phyloP scores from a whole-genome alignment of 2,888 invertebrate genomes.

The Dysmachus trigonus region DNA sequence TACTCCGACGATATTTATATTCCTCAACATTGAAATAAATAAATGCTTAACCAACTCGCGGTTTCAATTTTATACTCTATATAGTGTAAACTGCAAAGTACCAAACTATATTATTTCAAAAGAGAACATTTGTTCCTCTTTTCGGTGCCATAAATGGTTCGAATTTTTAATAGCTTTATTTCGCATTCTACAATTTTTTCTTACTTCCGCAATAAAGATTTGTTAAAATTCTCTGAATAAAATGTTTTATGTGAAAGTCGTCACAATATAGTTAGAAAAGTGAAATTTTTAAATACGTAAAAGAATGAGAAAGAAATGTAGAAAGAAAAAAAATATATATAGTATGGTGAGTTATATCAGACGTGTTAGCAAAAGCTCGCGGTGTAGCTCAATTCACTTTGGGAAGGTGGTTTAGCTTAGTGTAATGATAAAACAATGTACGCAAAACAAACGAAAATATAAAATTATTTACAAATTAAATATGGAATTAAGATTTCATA shows the following conservation, averaged over 20 bases:
- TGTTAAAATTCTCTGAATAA: slow-evolving; percentile 28
- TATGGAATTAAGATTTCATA: neutral
- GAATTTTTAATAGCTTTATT: neutral
- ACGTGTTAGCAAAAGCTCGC: slow-evolving; percentile 47
- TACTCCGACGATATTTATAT: no score
- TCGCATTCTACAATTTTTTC: neutral
- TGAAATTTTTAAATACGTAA: neutral
- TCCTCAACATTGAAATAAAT: no score
- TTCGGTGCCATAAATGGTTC: no score
- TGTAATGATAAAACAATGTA: slow-evolving; percentile 36
- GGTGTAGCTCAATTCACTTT: slow-evolving; percentile 45
- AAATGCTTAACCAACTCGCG: no score
- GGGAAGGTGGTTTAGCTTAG: slow-evolving; percentile 27
- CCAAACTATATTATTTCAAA: no score
- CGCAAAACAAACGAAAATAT: slow-evolving; percentile 28
- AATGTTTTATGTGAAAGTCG: neutral
- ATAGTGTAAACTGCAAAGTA: no score
- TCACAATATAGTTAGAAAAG: neutral
- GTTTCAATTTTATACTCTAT: no score
- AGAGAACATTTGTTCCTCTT: no score
- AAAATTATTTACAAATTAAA: slow-evolving; percentile 19
- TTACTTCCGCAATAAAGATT: neutral
- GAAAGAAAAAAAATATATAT: neutral
- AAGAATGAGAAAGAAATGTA: neutral
- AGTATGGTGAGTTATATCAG: slow-evolving; percentile 1